Evolutionary conservation across 2,888 invertebrate genomes (phyloP).

Genomic region (Crioceris asparagi): DNA sequence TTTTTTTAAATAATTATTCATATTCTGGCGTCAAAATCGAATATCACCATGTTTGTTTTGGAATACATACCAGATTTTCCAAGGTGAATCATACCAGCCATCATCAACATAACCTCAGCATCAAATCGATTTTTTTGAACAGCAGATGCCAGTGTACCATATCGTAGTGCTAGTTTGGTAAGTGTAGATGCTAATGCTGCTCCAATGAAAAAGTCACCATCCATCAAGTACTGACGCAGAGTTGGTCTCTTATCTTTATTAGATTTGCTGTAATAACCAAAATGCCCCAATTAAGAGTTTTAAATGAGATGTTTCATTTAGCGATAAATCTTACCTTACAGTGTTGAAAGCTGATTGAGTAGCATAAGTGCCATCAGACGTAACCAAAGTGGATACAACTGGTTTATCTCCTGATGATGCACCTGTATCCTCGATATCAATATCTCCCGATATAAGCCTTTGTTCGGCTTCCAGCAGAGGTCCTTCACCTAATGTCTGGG

Average conservation of each 20-base stretch:
- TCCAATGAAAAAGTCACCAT: slow-evolving; percentile 93
- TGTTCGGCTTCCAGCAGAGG: slow-evolving; percentile 54
- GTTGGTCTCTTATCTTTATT: slow-evolving; percentile 67
- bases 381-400: slow-evolving; percentile 57
- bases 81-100: slow-evolving; percentile 75
- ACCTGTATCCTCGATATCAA: slow-evolving; percentile 46
- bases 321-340: slow-evolving; percentile 43
- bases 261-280: slow-evolving; percentile 34
- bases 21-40: not conserved
- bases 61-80: slow-evolving; percentile 57
- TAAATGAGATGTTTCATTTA: not conserved
- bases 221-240: slow-evolving; percentile 77
- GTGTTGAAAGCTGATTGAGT: slow-evolving; percentile 94
- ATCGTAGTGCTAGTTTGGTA: slow-evolving; percentile 78
- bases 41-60: not conserved
- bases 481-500: slow-evolving; percentile 54
- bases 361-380: slow-evolving; percentile 98
- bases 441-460: slow-evolving; percentile 62
- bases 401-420: slow-evolving; percentile 20
- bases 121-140: slow-evolving; percentile 46
- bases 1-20: not conserved
- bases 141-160: slow-evolving; percentile 40
- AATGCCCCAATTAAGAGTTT: not conserved
- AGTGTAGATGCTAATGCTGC: slow-evolving; percentile 86
- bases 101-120: slow-evolving; percentile 79